Evolutionary conservation across 2,888 invertebrate species (phyloP).

Genomic region (Eupithecia abbreviata): DNA sequence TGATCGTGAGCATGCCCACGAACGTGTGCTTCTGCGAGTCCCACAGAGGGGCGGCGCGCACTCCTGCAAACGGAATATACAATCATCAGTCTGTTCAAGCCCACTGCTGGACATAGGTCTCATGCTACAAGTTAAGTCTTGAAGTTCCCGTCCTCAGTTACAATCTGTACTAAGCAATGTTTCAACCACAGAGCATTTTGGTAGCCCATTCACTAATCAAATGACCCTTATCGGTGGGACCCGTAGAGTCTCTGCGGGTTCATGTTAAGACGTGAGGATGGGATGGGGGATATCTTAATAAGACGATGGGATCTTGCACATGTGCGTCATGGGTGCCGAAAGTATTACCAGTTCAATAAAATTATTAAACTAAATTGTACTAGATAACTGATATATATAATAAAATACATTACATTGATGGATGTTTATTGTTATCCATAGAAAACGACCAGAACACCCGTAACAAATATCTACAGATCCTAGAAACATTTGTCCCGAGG

Average conservation of each 20-base stretch:
- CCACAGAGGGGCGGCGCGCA: slow-evolving; percentile 99
- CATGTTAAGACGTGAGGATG: no score
- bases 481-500: no score
- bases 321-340: background rate
- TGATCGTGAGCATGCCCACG: slow-evolving; percentile 99
- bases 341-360: no score
- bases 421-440: no score
- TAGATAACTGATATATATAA: no score
- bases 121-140: background rate
- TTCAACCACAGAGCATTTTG: background rate
- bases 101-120: background rate
- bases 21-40: slow-evolving; percentile 95
- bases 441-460: no score
- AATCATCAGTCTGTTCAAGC: background rate
- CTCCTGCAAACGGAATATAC: slow-evolving; percentile 83
- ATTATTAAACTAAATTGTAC: no score
- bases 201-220: background rate
- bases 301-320: background rate
- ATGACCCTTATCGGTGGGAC: background rate
- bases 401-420: no score
- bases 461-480: no score
- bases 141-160: background rate
- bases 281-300: no score
- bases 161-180: background rate
- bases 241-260: background rate